phyloP scores from a whole-genome alignment of 2,113 vertebrate species.

The Platycercus adscitus region DNA sequence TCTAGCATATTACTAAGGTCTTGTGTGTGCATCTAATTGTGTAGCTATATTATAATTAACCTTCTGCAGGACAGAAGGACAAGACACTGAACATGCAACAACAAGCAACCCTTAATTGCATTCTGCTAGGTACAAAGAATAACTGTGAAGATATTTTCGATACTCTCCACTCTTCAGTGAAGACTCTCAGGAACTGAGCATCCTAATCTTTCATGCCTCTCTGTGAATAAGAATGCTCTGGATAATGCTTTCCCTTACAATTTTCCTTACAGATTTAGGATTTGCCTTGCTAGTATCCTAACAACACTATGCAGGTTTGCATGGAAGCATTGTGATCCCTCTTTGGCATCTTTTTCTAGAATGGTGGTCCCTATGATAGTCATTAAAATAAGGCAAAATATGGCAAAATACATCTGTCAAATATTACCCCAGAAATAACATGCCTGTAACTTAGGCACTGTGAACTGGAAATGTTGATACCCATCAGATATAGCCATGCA shows the following conservation, averaged over 20 bases:
- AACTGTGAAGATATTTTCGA: neutral
- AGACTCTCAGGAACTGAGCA: neutral
- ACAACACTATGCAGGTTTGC: rapidly evolving
- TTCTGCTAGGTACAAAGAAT: neutral
- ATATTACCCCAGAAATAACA: neutral
- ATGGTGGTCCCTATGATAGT: neutral
- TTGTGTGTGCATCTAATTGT: neutral
- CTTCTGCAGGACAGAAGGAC: neutral
- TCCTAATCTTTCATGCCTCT: neutral
- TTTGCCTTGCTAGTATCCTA: neutral
- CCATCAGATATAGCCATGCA: neutral
- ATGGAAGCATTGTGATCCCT: neutral
- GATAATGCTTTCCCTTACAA: neutral
- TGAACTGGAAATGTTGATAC: neutral
- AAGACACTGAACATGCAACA: neutral
- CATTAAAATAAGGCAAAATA: neutral
- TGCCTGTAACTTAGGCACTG: neutral
- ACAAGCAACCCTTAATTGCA: neutral
- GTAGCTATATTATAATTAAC: neutral
- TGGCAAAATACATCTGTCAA: neutral
- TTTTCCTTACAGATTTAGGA: neutral
- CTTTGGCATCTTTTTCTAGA: neutral
- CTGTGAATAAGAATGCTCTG: neutral
- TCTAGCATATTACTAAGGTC: neutral
- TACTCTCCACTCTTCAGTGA: neutral